A percentile compares a stretch with the other conserved stretches of the same genome.
These are phyloP conservation scores for Helostoma temminkii DNA, from an alignment of 2,797 vertebrate genomes.

Conservation along the genomic window DNA sequence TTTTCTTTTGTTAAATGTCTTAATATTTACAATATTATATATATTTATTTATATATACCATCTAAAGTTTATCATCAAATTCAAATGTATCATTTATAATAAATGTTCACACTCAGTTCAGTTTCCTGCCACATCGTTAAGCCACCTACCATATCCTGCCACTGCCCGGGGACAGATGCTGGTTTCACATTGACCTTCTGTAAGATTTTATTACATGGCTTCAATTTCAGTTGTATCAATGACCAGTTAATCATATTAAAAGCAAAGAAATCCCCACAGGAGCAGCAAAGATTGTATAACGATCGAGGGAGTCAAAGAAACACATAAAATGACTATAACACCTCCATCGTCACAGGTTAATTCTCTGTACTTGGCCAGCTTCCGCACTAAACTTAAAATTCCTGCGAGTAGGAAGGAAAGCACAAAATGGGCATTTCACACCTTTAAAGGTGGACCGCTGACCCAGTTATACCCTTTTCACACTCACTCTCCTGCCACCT, in stretches of 20 bases:
- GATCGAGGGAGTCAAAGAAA: neutral
- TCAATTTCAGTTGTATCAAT: conserved; percentile 27
- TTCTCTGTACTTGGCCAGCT: neutral
- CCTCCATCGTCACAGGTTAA: neutral
- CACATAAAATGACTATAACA: conserved; percentile 12
- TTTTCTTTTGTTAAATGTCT: neutral
- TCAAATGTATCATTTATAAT: no score
- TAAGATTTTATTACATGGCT: conserved; percentile 16
- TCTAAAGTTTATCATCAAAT: neutral
- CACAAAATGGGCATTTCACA: conserved; percentile 10
- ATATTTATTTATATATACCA: no score
- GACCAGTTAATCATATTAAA: conserved; percentile 35
- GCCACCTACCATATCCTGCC: neutral
- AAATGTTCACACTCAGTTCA: neutral
- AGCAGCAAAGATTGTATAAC: neutral
- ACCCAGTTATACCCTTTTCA: conserved; percentile 1
- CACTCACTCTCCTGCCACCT: neutral
- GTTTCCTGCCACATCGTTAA: conserved; percentile 3
- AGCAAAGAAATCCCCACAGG: conserved; percentile 4
- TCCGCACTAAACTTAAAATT: neutral
- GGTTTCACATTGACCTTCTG: conserved; percentile 20
- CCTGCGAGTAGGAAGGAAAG: neutral
- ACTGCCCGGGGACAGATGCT: neutral
- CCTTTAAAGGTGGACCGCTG: neutral
- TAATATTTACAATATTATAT: neutral